A percentile compares a stretch with the other conserved stretches of the same genome.
Conservation (phyloP, 2,113 vertebrate species). For the Oncorhynchus masou region DNA sequence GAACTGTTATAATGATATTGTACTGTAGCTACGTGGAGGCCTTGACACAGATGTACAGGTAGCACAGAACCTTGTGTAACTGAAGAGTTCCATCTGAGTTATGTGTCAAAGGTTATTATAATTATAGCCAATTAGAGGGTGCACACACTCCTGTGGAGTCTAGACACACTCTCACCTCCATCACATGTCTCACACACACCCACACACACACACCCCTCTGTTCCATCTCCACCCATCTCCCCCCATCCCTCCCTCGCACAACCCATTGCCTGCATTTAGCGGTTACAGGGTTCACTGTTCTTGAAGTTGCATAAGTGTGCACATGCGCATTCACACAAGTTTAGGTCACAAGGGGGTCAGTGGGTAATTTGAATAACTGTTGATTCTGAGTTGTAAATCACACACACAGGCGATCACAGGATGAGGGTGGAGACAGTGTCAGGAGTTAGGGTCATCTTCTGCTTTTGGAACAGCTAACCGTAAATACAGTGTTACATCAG, state of each 20-base stretch:
- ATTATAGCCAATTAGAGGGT: conserved; percentile 17
- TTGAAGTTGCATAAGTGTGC: conserved; percentile 19
- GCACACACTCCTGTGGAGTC: background rate
- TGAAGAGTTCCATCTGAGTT: background rate
- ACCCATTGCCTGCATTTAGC: background rate
- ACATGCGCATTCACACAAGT: background rate
- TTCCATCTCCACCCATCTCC: background rate
- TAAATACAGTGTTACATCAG: too few relatives aligned
- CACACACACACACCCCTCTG: background rate
- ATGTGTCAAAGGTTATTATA: conserved; percentile 4
- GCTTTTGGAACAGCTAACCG: too few relatives aligned
- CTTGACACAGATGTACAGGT: background rate
- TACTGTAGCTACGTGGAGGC: too few relatives aligned
- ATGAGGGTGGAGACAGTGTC: too few relatives aligned
- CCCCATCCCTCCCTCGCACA: background rate
- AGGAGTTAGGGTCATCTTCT: too few relatives aligned
- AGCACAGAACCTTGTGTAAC: background rate
- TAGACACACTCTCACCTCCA: background rate
- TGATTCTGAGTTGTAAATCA: too few relatives aligned
- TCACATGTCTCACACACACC: background rate
- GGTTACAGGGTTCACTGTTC: background rate
- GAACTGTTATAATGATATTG: too few relatives aligned
- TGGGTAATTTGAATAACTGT: too few relatives aligned
- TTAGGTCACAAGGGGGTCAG: too few relatives aligned
- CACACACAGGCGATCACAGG: too few relatives aligned